These are phyloP conservation scores for Clarias fuscus DNA, from an alignment of 2,797 vertebrate species.

Conservation along the genomic window DNA sequence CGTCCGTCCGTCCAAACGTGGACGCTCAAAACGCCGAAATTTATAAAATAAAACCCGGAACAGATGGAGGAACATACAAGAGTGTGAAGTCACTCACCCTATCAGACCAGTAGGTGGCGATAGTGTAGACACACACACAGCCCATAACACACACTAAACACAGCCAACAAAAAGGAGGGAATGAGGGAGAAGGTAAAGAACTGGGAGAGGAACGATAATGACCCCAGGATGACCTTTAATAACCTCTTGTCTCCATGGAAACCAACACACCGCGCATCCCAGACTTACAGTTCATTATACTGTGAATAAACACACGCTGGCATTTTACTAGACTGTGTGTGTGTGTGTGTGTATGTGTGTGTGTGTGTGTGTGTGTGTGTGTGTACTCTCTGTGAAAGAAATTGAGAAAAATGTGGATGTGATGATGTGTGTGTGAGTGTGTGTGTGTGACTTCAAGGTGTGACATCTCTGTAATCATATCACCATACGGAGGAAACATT, in stretches of 20 bases:
- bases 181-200: background rate
- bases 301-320: background rate
- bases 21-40: too few relatives aligned
- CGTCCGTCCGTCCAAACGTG: background rate
- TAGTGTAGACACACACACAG: background rate
- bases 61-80: too few relatives aligned
- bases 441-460: background rate
- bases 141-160: background rate
- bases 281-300: background rate
- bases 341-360: slow-evolving; percentile 3
- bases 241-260: background rate
- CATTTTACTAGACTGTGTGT: background rate
- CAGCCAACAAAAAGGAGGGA: background rate
- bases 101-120: background rate
- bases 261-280: background rate
- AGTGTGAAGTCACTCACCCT: background rate
- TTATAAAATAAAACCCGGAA: too few relatives aligned
- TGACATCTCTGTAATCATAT: background rate
- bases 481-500: background rate
- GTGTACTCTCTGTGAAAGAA: too few relatives aligned
- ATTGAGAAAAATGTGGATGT: too few relatives aligned
- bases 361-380: background rate
- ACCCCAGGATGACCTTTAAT: background rate
- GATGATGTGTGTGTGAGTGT: background rate
- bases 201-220: background rate